These are phyloP conservation scores for Psephotus haematonotus DNA, from an alignment of 2,113 vertebrate genomes.

Conservation along the genomic window DNA sequence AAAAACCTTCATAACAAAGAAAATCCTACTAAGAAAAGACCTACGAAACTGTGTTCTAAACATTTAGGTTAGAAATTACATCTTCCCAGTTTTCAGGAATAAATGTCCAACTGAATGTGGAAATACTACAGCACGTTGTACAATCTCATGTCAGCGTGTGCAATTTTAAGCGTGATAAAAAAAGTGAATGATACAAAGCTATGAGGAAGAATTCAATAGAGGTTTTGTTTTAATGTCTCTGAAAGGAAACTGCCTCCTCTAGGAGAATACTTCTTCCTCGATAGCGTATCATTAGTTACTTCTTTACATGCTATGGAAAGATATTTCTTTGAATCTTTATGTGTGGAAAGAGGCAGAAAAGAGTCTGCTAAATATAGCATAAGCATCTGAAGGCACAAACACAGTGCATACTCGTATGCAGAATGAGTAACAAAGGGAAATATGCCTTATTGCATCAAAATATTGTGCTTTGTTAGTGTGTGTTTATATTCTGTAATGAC, in stretches of 20 bases:
- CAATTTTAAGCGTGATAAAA: not conserved
- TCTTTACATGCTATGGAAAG: slow-evolving; percentile 19
- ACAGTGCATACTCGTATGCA: not conserved
- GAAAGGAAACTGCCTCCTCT: slow-evolving; percentile 35
- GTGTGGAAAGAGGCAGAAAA: slow-evolving; percentile 40
- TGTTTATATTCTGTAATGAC: not conserved
- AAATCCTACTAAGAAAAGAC: slow-evolving; percentile 9
- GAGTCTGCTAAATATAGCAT: slow-evolving; percentile 28
- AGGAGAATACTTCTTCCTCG: slow-evolving; percentile 25
- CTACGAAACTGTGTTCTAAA: not conserved
- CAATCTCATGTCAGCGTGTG: not conserved
- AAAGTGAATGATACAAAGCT: not conserved
- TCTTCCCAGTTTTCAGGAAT: not conserved
- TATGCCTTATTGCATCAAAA: slow-evolving; percentile 29
- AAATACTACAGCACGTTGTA: not conserved
- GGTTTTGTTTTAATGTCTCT: slow-evolving; percentile 29
- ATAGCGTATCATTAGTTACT: slow-evolving; percentile 33
- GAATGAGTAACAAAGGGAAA: slow-evolving; percentile 31
- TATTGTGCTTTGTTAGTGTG: not conserved
- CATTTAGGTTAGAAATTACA: not conserved
- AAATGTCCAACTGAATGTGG: not conserved
- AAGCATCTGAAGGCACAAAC: not conserved
- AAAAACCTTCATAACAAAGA: slow-evolving; percentile 10
- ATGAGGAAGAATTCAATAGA: not conserved
- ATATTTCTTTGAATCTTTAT: slow-evolving; percentile 31